Base-by-base conservation (phyloP, 2,888 invertebrate genomes). In the Sphecodes monilicornis region DNA sequence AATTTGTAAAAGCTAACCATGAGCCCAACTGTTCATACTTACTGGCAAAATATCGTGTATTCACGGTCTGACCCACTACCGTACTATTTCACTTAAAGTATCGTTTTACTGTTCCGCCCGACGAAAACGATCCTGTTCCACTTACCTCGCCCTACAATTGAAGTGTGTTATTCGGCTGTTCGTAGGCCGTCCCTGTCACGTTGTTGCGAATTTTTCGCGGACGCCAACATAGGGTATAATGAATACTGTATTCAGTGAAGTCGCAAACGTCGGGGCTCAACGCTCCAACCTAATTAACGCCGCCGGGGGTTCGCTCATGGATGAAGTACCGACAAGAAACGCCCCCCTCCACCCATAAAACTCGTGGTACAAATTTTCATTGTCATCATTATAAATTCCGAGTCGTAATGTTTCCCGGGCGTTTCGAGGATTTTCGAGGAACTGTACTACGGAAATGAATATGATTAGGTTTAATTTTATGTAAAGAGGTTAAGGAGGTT, bases 401-500 rank as follows among this genome's bases (percentile, higher is more conserved):
- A 32, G 72, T 66, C 74, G 64, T 72, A 74, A 84, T 71, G 78
- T 75, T 46, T 73, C 46, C 64, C 41, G 60, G 50, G 41, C 39
- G 57, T 84, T 84, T 77, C 84, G 41, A 43, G 84, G 78, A 80
- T 85, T 85, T 71, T 85, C 85, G 76, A 43, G 50, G 76, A 85
- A 80, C 69, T 80, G 75, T 50, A 69, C 60, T 60, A 36, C 64
- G 60, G 26, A 81, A 85, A 81, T 85, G 86, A 86, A 81, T 85
- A 81, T 78, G 75, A 84, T 86, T 71, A 78, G 57, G 69, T 78
- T 77, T 80, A 87, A 86, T 86, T 87, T 76, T 80, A 87, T 84
- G 87, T 80, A 86, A 84, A 80, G 80, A 76, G 86, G 84, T 80
- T 84, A 86, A 86, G 71, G 41, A 84, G 74, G 80, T 70, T 77